Conservation (phyloP, 2,113 vertebrate species). For the Lonchura striata region DNA sequence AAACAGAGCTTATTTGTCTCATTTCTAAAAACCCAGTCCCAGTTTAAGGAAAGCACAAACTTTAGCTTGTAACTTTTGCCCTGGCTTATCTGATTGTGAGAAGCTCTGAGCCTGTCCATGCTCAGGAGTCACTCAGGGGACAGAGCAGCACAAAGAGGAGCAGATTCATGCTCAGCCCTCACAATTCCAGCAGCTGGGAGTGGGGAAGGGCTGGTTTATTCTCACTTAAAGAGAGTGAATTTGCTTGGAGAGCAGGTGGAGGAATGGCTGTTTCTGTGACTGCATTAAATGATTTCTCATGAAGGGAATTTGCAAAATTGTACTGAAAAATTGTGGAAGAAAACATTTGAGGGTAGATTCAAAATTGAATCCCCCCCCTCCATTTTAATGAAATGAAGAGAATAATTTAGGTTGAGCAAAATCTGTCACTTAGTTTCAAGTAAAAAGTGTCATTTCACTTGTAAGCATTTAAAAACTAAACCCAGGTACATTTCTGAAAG, state of each 20-base stretch:
- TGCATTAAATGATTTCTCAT: background rate
- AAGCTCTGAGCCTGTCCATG: background rate
- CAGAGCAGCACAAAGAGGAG: background rate
- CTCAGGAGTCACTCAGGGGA: background rate
- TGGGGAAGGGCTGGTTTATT: background rate
- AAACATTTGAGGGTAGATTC: background rate
- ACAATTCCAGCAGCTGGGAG: background rate
- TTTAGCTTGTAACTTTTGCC: background rate
- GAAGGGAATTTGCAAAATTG: background rate
- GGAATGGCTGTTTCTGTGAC: background rate
- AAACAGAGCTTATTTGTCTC: background rate
- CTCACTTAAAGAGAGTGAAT: background rate
- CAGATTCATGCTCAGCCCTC: background rate
- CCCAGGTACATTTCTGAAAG: background rate
- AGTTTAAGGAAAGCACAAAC: background rate
- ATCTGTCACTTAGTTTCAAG: background rate
- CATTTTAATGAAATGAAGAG: background rate
- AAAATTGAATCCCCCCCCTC: background rate
- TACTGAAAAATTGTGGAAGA: background rate
- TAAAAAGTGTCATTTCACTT: background rate
- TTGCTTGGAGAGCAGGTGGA: background rate
- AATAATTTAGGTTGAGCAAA: background rate
- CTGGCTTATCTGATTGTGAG: background rate
- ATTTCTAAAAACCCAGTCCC: background rate
- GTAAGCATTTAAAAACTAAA: conserved; percentile 12